Evolutionary conservation across 2,797 vertebrate genomes (phyloP).

Genomic region (Perodicticus potto): DNA sequence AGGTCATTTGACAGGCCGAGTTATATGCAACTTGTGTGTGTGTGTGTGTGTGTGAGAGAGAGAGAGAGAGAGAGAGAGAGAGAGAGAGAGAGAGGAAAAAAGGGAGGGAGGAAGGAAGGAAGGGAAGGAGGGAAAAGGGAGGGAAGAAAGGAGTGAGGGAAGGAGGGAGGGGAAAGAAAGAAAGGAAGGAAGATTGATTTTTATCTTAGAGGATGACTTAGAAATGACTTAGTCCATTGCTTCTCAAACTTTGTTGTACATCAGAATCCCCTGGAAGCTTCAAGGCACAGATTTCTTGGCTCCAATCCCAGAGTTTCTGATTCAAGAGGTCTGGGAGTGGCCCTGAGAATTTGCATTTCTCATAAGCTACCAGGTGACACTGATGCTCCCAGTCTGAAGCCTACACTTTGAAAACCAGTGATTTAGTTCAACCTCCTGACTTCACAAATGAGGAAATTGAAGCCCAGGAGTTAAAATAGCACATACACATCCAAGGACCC

Average conservation of each 20-base stretch:
- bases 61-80: background rate
- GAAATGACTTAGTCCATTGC: background rate
- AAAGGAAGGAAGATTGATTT: background rate
- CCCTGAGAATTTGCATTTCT: slow-evolving; percentile 43
- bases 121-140: background rate
- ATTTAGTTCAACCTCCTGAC: background rate
- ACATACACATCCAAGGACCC: background rate
- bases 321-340: background rate
- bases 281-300: background rate
- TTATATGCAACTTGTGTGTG: background rate
- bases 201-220: slow-evolving; percentile 2
- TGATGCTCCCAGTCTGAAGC: background rate
- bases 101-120: background rate
- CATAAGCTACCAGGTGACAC: background rate
- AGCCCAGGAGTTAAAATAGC: background rate
- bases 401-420: background rate
- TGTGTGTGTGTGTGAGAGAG: background rate
- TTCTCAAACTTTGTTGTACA: background rate
- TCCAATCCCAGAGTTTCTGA: background rate
- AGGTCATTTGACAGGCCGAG: background rate
- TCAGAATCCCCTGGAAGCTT: background rate
- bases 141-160: background rate
- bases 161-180: background rate
- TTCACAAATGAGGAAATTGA: background rate
- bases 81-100: rapidly evolving